phyloP scores from a whole-genome alignment of 2,113 vertebrate species.

The Falcunculus frontatus region DNA sequence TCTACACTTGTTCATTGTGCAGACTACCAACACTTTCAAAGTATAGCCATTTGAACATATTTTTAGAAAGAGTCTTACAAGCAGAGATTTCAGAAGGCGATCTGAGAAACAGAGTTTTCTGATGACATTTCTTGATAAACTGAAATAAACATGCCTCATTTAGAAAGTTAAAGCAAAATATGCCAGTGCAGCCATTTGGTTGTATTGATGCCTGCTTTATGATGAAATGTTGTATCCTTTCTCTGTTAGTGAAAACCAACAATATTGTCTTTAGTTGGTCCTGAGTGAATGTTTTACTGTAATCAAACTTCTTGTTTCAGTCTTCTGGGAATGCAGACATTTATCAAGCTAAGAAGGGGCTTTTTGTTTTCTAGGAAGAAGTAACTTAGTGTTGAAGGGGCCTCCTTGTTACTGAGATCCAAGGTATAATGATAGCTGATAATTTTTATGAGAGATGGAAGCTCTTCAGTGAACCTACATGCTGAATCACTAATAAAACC shows the following conservation, averaged over 20 bases:
- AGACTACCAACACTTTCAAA: not conserved
- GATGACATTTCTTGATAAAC: conserved; percentile 22
- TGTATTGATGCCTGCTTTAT: not conserved
- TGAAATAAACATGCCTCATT: conserved; percentile 16
- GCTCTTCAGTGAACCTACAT: not conserved
- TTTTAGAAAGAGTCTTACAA: conserved; percentile 7
- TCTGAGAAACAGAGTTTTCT: conserved; percentile 2
- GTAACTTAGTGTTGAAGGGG: not conserved
- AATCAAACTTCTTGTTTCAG: not conserved
- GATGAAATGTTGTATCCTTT: not conserved
- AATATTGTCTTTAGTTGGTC: not conserved
- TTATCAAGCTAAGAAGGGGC: not conserved
- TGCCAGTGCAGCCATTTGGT: not conserved
- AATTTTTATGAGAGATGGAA: not conserved
- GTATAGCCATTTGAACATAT: not conserved
- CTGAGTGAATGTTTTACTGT: not conserved
- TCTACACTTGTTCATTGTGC: not conserved
- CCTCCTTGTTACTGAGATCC: not conserved
- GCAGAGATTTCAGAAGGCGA: not conserved
- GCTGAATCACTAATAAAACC: conserved; percentile 40
- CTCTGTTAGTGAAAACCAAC: not conserved
- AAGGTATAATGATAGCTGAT: not conserved
- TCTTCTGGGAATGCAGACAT: not conserved
- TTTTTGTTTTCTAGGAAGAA: not conserved
- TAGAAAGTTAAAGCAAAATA: not conserved